A percentile compares a stretch with the other conserved stretches of the same genome.
phyloP scores from a whole-genome alignment of 2,888 invertebrate genomes.

The Eilema sororculum region DNA sequence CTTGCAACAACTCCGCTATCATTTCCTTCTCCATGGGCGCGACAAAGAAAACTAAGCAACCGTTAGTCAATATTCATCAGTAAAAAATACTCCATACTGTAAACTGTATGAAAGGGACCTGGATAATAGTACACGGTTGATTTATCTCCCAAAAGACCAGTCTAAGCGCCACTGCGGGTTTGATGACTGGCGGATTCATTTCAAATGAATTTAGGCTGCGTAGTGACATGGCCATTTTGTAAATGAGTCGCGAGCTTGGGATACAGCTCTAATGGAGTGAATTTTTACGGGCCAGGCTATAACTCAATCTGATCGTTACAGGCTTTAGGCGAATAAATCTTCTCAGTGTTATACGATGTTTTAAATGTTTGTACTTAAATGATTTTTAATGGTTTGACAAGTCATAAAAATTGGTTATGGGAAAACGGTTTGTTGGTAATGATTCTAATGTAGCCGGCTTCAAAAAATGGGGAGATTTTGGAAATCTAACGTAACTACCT shows the following conservation, averaged over 20 bases:
- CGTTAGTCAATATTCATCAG: neutral
- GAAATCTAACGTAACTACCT: too few species aligned
- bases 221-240: conserved; percentile 49
- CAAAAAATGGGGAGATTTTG: too few species aligned
- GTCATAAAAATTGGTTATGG: neutral
- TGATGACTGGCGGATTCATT: conserved; percentile 42
- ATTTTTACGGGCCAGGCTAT: conserved; percentile 32
- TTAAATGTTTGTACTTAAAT: neutral
- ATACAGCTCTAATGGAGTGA: conserved; percentile 33
- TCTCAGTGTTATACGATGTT: conserved; percentile 13
- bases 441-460: neutral
- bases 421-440: neutral
- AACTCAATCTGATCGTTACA: conserved; percentile 35
- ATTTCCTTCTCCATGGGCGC: too few species aligned
- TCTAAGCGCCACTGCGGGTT: conserved; percentile 30
- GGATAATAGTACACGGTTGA: conserved; percentile 17
- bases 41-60: neutral
- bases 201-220: conserved; percentile 45
- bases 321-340: conserved; percentile 30
- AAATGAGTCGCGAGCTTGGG: conserved; percentile 33
- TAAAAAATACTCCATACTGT: neutral
- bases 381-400: neutral
- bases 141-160: conserved; percentile 42
- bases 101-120: neutral
- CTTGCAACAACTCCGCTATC: too few species aligned